phyloP scores from a whole-genome alignment of 2,113 vertebrate species.

The Nibea coibor region DNA sequence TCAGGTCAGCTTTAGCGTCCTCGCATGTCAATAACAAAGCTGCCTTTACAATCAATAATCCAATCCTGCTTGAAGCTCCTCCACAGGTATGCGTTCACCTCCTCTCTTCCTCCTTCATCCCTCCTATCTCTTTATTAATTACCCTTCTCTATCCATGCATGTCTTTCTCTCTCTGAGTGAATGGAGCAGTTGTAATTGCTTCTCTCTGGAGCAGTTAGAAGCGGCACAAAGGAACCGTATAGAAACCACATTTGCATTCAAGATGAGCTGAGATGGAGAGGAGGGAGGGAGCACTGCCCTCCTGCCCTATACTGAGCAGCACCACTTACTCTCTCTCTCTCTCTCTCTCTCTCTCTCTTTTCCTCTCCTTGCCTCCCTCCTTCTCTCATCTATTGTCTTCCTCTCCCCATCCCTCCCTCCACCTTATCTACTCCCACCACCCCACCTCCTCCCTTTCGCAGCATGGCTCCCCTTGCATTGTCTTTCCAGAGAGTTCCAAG shows the following conservation, averaged over 20 bases:
- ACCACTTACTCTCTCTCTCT: slow-evolving; percentile 39
- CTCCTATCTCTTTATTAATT: slow-evolving; percentile 82
- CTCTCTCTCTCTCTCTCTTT: slow-evolving; percentile 24
- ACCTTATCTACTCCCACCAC: slow-evolving; percentile 66
- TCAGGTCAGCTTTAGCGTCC: slow-evolving; percentile 35
- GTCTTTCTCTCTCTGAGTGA: slow-evolving; percentile 78
- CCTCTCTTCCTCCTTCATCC: slow-evolving; percentile 52
- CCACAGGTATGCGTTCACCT: slow-evolving; percentile 64
- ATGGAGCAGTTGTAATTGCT: slow-evolving; percentile 83
- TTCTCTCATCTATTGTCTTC: slow-evolving; percentile 66
- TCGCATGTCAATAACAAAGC: slow-evolving; percentile 42
- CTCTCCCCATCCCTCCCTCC: slow-evolving; percentile 62
- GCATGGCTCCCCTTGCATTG: slow-evolving; percentile 77
- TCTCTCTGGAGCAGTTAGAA: slow-evolving; percentile 80
- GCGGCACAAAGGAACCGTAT: slow-evolving; percentile 78
- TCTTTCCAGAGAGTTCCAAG: slow-evolving; percentile 83
- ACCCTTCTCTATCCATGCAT: slow-evolving; percentile 77
- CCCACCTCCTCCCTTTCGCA: slow-evolving; percentile 54
- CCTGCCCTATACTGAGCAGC: slow-evolving; percentile 70
- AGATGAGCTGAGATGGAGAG: slow-evolving; percentile 77
- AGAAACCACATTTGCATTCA: slow-evolving; percentile 82
- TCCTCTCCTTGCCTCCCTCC: slow-evolving; percentile 35
- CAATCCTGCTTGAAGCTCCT: slow-evolving; percentile 46
- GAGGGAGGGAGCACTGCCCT: slow-evolving; percentile 73
- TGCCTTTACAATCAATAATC: slow-evolving; percentile 51